Conservation (phyloP, 1,140 invertebrate species). For the Hylyphantes graminicola region DNA sequence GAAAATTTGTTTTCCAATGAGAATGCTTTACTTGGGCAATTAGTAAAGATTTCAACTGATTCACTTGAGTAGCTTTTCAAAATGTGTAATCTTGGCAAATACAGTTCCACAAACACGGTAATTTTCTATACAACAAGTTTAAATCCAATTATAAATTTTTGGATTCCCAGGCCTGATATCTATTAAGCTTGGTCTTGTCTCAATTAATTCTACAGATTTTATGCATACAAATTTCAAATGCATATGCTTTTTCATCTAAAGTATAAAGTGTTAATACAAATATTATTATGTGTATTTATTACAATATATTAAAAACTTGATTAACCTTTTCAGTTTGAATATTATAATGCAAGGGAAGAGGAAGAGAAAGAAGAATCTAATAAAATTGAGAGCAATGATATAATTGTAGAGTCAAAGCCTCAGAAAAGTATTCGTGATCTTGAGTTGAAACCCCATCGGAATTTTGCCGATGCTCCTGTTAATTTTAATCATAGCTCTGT, state of each 20-base stretch:
- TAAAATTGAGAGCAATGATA: slow-evolving; percentile 36
- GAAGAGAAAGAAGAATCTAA: slow-evolving; percentile 25
- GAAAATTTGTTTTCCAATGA: too few species aligned
- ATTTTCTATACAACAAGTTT: background rate
- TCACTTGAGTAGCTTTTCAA: too few species aligned
- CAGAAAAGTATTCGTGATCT: slow-evolving; percentile 65
- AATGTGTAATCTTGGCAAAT: too few species aligned
- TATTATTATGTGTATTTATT: background rate
- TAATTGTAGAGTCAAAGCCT: slow-evolving; percentile 17
- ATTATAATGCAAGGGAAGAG: slow-evolving; percentile 38
- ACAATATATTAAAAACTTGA: background rate
- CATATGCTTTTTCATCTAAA: background rate
- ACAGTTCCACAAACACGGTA: too few species aligned
- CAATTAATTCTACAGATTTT: too few species aligned
- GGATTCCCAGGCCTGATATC: background rate
- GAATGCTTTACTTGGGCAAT: too few species aligned
- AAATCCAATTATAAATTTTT: background rate
- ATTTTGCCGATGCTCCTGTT: slow-evolving; percentile 84
- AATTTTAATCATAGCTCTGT: slow-evolving; percentile 87
- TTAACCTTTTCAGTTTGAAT: slow-evolving; percentile 40
- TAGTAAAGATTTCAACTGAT: too few species aligned
- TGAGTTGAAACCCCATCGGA: slow-evolving; percentile 76
- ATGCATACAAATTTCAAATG: background rate
- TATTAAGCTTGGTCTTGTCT: background rate
- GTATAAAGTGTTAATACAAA: background rate